A percentile compares a stretch with the other conserved stretches of the same genome.
Conservation (phyloP, 2,888 invertebrate species). For the Erynnis tages region DNA sequence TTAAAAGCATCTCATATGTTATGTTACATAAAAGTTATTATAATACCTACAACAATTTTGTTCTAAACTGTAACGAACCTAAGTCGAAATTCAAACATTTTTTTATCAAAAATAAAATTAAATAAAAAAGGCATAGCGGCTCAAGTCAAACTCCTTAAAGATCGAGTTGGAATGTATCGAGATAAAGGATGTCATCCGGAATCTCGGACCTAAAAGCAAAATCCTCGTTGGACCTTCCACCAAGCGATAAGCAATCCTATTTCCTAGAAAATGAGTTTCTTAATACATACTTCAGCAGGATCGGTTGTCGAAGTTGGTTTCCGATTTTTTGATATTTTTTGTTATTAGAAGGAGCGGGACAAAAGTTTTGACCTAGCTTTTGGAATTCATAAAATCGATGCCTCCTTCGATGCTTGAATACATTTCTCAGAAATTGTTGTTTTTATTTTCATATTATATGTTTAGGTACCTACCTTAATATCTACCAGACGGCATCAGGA, state of each 20-base stretch:
- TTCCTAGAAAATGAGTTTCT: conserved; percentile 44
- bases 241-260: conserved; percentile 47
- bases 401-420: conserved; percentile 54
- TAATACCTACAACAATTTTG: too few species aligned
- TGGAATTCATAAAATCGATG: conserved; percentile 77
- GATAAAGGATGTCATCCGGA: conserved; percentile 80
- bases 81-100: too few species aligned
- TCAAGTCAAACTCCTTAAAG: conserved; percentile 59
- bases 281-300: conserved; percentile 32
- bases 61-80: too few species aligned
- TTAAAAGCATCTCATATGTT: too few species aligned
- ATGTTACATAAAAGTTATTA: too few species aligned
- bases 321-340: conserved; percentile 52
- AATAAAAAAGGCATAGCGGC: conserved; percentile 35
- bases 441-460: neutral
- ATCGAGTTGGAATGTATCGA: conserved; percentile 71
- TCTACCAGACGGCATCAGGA: too few species aligned
- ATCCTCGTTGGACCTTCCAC: conserved; percentile 42
- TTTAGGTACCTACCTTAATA: neutral
- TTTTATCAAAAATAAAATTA: neutral
- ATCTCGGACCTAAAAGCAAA: conserved; percentile 63
- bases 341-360: conserved; percentile 52
- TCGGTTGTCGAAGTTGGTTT: conserved; percentile 28
- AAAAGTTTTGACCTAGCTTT: conserved; percentile 75
- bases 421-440: conserved; percentile 58